Percentiles rank a stretch among this genome's conserved stretches.
Conservation (phyloP, 2,797 vertebrate species). For the Acanthurus tractus region DNA sequence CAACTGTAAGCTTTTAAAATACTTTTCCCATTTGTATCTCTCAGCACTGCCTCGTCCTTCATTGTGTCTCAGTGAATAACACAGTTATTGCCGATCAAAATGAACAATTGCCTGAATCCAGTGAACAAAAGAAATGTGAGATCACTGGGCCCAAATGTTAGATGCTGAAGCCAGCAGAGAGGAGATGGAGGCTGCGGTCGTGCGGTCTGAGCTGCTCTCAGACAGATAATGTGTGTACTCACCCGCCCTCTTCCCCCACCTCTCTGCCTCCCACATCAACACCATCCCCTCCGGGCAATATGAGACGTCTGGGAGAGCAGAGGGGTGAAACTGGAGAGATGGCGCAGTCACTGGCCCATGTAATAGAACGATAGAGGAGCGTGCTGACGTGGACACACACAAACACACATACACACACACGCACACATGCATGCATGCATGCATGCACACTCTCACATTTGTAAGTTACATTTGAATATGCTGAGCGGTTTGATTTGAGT, state of each 20-base stretch:
- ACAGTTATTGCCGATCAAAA: conserved; percentile 6
- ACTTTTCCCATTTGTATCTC: not conserved
- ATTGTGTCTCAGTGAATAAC: conserved; percentile 14
- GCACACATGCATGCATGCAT: conserved; percentile 19
- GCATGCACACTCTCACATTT: conserved; percentile 22
- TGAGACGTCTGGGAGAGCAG: conserved; percentile 82
- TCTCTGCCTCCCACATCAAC: conserved; percentile 72
- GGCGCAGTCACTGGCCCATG: conserved; percentile 82
- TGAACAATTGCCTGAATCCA: not conserved
- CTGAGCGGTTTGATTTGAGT: conserved; percentile 43
- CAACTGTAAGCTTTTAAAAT: not conserved
- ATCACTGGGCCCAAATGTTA: conserved; percentile 47
- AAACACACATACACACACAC: conserved; percentile 12
- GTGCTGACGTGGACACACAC: conserved; percentile 44
- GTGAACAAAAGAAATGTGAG: conserved; percentile 27
- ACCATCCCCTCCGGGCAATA: conserved; percentile 77
- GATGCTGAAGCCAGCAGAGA: conserved; percentile 58
- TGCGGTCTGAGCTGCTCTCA: conserved; percentile 67
- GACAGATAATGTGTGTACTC: conserved; percentile 79
- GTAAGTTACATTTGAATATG: conserved; percentile 49
- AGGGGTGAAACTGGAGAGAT: conserved; percentile 81
- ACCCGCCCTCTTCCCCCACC: conserved; percentile 13
- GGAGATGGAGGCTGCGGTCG: conserved; percentile 51
- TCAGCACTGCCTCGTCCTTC: not conserved
- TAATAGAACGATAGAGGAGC: conserved; percentile 83